Conservation (phyloP, 2,113 vertebrate genomes). For the Lucifuga dentata region DNA sequence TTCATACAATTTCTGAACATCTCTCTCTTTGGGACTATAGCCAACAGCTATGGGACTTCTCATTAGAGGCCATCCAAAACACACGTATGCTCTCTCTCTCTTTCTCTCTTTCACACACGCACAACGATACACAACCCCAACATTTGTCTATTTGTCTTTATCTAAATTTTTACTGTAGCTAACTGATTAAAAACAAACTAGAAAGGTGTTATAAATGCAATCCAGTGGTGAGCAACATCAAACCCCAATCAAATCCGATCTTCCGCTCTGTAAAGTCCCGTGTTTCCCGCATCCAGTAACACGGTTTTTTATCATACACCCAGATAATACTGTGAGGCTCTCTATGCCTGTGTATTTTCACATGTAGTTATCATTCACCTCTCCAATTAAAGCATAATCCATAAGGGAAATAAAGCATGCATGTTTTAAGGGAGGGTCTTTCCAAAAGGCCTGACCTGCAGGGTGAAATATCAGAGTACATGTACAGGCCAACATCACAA, state of each 20-base stretch:
- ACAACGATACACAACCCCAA: constrained; percentile 17
- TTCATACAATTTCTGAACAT: constrained; percentile 54
- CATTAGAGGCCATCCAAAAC: constrained; percentile 28
- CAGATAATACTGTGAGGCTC: background rate
- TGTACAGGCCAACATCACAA: constrained; percentile 34
- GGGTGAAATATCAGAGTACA: constrained; percentile 27
- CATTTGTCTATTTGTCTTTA: constrained; percentile 29
- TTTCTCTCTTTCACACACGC: constrained; percentile 6
- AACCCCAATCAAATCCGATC: background rate
- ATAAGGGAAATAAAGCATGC: constrained; percentile 23
- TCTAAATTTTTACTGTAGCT: constrained; percentile 19
- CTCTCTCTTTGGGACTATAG: constrained; percentile 32
- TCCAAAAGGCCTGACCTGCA: constrained; percentile 26
- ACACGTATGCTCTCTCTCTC: constrained; percentile 13
- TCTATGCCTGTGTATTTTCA: background rate
- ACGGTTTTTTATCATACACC: background rate
- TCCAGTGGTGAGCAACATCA: constrained; percentile 3
- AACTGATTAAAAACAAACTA: constrained; percentile 13
- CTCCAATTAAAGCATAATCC: constrained; percentile 10
- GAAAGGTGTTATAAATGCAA: background rate
- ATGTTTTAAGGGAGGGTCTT: constrained; percentile 11
- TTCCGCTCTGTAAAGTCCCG: no score
- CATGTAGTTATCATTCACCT: constrained; percentile 17
- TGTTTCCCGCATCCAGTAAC: background rate
- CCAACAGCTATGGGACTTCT: constrained; percentile 34